Conservation (phyloP, 2,113 vertebrate species). For the Zosterops pallidus region DNA sequence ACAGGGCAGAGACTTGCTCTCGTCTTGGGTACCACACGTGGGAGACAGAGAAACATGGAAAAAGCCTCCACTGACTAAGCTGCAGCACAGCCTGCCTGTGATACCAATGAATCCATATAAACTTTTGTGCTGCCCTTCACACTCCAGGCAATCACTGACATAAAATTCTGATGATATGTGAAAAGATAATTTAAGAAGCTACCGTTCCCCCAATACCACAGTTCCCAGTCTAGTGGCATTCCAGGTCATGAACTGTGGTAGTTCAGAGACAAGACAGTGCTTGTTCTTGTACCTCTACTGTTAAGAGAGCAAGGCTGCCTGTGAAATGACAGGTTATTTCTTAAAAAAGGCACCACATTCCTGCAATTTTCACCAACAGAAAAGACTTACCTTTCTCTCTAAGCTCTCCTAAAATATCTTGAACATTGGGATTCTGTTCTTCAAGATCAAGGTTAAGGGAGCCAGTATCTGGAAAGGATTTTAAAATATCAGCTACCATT, state of each 20-base stretch:
- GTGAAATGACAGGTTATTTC: neutral
- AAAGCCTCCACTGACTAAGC: neutral
- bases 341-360: neutral
- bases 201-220: neutral
- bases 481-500: slow-evolving; percentile 98
- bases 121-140: neutral
- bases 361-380: neutral
- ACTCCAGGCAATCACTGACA: neutral
- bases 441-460: slow-evolving; percentile 96
- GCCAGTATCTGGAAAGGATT: slow-evolving; percentile 96
- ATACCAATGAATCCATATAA: neutral
- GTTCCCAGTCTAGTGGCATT: neutral
- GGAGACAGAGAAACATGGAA: rapidly evolving
- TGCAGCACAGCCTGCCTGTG: neutral
- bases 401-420: slow-evolving; percentile 95
- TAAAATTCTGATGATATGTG: neutral
- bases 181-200: neutral
- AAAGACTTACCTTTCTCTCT: slow-evolving; percentile 88
- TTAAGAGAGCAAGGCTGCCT: neutral
- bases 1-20: neutral
- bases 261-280: neutral
- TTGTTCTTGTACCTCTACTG: neutral
- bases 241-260: neutral
- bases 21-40: rapidly evolving
- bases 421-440: slow-evolving; percentile 97